A percentile compares a stretch with the other conserved stretches of the same genome.
These are phyloP conservation scores for Porites lutea DNA, from an alignment of 64 coral and sea anemone species.

Conservation along the genomic window DNA sequence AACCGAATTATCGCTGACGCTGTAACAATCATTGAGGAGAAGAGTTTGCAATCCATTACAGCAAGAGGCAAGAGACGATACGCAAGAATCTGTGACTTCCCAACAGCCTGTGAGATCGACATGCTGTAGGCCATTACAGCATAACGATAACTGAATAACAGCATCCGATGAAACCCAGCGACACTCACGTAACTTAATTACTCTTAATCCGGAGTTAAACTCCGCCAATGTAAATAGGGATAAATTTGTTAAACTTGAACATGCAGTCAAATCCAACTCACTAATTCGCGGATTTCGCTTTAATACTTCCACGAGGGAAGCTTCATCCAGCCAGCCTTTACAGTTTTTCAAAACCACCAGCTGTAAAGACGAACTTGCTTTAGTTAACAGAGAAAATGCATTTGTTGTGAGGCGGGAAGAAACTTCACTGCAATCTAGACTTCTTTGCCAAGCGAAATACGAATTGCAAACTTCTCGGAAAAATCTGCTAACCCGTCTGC, in stretches of 20 bases:
- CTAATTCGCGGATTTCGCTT: slow-evolving; percentile 60
- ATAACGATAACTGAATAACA: slow-evolving; percentile 67
- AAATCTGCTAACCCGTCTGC: slow-evolving; percentile 68
- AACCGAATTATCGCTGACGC: slow-evolving; percentile 71
- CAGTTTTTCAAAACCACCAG: slow-evolving; percentile 80
- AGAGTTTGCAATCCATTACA: slow-evolving; percentile 69
- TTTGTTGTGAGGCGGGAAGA: slow-evolving; percentile 55
- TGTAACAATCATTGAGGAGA: slow-evolving; percentile 87
- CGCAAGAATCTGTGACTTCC: slow-evolving; percentile 82
- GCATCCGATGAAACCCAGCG: slow-evolving; percentile 92
- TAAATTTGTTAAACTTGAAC: slow-evolving; percentile 80
- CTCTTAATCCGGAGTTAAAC: slow-evolving; percentile 59
- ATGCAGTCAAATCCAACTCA: slow-evolving; percentile 79
- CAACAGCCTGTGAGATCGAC: slow-evolving; percentile 94
- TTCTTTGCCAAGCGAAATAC: slow-evolving; percentile 72
- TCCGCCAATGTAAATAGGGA: slow-evolving; percentile 59
- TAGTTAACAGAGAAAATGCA: slow-evolving; percentile 66
- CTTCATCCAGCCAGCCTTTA: slow-evolving; percentile 76
- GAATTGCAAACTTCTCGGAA: slow-evolving; percentile 74
- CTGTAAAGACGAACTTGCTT: slow-evolving; percentile 67
- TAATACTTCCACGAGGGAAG: slow-evolving; percentile 59
- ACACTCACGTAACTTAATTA: slow-evolving; percentile 76
- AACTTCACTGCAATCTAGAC: slow-evolving; percentile 64
- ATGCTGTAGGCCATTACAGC: slow-evolving; percentile 68
- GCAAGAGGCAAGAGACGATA: slow-evolving; percentile 71